These are phyloP conservation scores for Armadillidium nasatum DNA, from an alignment of 1,140 invertebrate species.

Conservation along the genomic window DNA sequence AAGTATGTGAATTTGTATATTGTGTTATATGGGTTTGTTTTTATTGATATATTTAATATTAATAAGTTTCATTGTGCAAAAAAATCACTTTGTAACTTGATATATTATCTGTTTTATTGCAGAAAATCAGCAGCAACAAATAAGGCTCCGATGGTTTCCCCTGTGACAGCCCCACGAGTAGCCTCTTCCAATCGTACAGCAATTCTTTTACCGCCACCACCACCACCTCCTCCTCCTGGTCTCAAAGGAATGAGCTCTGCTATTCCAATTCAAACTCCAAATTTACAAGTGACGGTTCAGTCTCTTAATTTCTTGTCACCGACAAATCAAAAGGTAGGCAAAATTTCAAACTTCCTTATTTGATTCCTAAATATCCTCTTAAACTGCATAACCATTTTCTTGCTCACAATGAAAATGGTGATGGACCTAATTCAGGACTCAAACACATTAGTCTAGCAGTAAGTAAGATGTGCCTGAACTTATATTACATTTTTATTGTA, in stretches of 20 bases:
- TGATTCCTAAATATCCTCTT: too few relatives aligned
- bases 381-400: too few relatives aligned
- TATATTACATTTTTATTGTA: too few relatives aligned
- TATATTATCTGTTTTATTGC: neutral
- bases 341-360: too few relatives aligned
- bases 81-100: too few relatives aligned
- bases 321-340: constrained; percentile 17
- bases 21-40: too few relatives aligned
- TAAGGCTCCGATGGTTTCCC: neutral
- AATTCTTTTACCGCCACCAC: constrained; percentile 10
- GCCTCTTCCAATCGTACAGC: constrained; percentile 22
- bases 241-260: constrained; percentile 17
- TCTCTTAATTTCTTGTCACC: constrained; percentile 11
- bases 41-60: too few relatives aligned
- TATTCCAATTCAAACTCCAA: constrained; percentile 28
- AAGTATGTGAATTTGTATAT: neutral
- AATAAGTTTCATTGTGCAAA: too few relatives aligned
- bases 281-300: constrained; percentile 22
- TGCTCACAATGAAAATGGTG: too few relatives aligned
- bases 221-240: constrained; percentile 24
- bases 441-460: too few relatives aligned
- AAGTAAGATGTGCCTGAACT: too few relatives aligned
- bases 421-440: too few relatives aligned
- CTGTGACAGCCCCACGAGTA: constrained; percentile 4
- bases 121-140: neutral